Conservation (phyloP, 2,113 vertebrate genomes). For the Genyomyrus donnyi region DNA sequence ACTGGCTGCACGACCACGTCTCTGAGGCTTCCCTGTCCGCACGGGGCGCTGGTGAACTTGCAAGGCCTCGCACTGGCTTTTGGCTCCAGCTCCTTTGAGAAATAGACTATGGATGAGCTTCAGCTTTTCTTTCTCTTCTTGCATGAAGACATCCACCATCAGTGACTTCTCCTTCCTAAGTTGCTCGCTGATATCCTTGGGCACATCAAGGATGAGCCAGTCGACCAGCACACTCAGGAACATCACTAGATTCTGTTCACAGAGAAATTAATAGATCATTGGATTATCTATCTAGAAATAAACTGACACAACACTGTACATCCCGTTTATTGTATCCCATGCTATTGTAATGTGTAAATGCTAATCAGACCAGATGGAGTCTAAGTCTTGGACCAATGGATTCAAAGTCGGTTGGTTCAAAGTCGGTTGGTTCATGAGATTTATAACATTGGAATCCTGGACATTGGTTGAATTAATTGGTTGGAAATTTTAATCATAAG, state of each 20-base stretch:
- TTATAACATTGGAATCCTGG: not conserved
- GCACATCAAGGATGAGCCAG: constrained; percentile 93
- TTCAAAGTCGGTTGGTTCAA: not conserved
- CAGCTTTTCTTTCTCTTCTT: constrained; percentile 69
- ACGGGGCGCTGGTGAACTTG: not conserved
- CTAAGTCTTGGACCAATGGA: not conserved
- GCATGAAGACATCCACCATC: constrained; percentile 83
- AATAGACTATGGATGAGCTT: constrained; percentile 20
- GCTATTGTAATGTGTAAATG: not conserved
- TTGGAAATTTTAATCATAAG: not conserved
- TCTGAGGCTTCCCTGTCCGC: not conserved
- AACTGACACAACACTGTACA: not conserved
- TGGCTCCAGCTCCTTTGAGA: not conserved
- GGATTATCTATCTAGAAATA: not conserved
- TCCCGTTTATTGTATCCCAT: not conserved
- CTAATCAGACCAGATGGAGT: not conserved
- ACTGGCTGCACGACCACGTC: constrained; percentile 16
- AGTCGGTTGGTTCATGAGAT: not conserved
- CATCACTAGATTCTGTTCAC: constrained; percentile 86
- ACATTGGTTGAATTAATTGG: not conserved
- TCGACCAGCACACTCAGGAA: constrained; percentile 90
- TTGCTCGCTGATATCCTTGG: constrained; percentile 85
- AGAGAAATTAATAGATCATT: not conserved
- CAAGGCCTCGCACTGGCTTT: not conserved
- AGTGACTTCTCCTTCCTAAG: constrained; percentile 83